A percentile compares a stretch with the other conserved stretches of the same genome.
phyloP scores from a whole-genome alignment of 2,888 invertebrate species.

The Yponomeuta evonymella region DNA sequence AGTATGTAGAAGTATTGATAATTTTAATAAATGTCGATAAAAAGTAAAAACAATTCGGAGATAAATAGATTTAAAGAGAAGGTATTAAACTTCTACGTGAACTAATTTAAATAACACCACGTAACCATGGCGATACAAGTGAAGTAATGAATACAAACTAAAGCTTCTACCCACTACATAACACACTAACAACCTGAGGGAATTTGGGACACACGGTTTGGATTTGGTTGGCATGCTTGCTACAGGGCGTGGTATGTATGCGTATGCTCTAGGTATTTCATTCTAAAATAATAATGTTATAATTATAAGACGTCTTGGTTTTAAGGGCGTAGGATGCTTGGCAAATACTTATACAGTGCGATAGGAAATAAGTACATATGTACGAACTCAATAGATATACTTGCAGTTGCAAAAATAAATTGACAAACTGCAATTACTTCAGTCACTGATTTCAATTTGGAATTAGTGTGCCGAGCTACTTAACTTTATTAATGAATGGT shows the following conservation, averaged over 20 bases:
- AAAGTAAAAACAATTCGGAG: neutral
- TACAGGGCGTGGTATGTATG: neutral
- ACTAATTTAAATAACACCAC: conserved; percentile 13
- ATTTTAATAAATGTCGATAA: too few species aligned
- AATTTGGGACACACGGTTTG: conserved; percentile 23
- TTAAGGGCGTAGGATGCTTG: neutral
- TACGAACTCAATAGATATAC: too few species aligned
- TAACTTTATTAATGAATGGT: neutral
- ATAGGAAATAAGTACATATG: too few species aligned
- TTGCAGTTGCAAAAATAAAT: too few species aligned
- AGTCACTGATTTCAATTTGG: neutral
- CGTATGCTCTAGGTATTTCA: neutral
- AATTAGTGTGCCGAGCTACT: neutral
- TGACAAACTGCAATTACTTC: too few species aligned
- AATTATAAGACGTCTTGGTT: neutral
- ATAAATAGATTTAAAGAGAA: too few species aligned
- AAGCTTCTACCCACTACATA: conserved; percentile 10
- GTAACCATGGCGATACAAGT: conserved; percentile 6
- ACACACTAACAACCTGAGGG: conserved; percentile 19
- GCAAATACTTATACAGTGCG: too few species aligned
- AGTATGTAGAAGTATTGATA: too few species aligned
- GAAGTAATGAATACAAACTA: conserved; percentile 6
- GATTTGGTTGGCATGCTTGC: neutral
- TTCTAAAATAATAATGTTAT: neutral
- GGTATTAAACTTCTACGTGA: neutral